phyloP scores from a whole-genome alignment of 1,140 invertebrate species.

The Diuraphis noxia region DNA sequence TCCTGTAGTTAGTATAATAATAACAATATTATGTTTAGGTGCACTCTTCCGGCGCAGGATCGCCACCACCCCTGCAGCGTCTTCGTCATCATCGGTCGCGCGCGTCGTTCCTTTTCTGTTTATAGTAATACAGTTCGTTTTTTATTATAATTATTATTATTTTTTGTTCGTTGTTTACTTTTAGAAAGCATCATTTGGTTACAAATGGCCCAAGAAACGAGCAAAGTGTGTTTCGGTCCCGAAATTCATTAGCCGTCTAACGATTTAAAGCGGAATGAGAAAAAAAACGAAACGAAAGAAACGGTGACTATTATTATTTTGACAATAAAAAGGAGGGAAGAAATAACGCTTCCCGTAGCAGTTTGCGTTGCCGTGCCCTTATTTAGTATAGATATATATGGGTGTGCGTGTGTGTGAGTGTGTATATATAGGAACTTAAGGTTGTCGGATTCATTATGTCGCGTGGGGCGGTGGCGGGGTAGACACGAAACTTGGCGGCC shows the following conservation, averaged over 20 bases:
- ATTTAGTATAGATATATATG: neutral
- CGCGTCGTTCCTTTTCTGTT: neutral
- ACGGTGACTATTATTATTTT: conserved; percentile 53
- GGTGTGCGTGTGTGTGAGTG: neutral
- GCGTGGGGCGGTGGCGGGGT: neutral
- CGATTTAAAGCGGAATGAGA: conserved; percentile 42
- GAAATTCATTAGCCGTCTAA: conserved; percentile 53
- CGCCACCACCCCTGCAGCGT: neutral
- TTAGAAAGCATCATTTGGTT: conserved; percentile 46
- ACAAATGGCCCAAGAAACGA: conserved; percentile 52
- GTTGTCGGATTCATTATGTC: conserved; percentile 50
- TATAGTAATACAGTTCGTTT: neutral
- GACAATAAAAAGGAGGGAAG: conserved; percentile 48
- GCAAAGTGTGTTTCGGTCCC: conserved; percentile 39
- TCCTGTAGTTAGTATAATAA: neutral
- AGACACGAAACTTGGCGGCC: neutral
- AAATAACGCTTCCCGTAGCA: conserved; percentile 29
- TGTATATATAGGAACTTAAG: conserved; percentile 25
- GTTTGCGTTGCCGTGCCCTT: neutral
- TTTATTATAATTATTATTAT: neutral
- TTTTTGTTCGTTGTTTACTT: neutral
- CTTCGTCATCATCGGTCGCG: neutral
- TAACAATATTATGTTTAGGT: neutral
- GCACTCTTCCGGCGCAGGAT: neutral
- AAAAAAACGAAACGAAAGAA: conserved; percentile 31